Percentiles rank a stretch among this genome's conserved stretches.
These are phyloP conservation scores for Garrulus glandarius DNA, from an alignment of 2,797 vertebrate species.

Conservation along the genomic window DNA sequence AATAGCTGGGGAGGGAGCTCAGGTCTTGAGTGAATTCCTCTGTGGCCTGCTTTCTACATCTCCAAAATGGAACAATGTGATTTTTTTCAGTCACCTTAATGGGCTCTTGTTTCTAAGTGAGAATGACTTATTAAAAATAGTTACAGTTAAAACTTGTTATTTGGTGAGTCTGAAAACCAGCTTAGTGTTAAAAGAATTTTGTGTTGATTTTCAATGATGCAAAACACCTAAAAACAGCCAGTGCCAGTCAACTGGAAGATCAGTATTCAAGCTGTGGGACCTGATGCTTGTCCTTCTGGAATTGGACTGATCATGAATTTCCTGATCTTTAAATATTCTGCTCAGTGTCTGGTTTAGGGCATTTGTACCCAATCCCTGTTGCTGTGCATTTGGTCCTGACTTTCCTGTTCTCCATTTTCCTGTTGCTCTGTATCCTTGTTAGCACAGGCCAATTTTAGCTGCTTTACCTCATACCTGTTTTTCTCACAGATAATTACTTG, in stretches of 20 bases:
- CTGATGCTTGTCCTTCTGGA: slow-evolving; percentile 47
- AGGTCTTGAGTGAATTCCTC: neutral
- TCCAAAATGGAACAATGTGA: neutral
- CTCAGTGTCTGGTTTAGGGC: neutral
- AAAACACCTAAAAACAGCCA: neutral
- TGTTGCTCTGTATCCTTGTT: neutral
- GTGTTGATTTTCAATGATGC: neutral
- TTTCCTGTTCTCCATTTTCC: neutral
- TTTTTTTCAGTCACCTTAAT: neutral
- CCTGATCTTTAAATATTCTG: slow-evolving; percentile 9
- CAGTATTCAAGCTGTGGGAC: slow-evolving; percentile 35
- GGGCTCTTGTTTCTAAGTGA: neutral
- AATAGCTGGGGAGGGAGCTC: neutral
- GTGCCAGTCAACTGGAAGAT: neutral
- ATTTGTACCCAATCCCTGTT: neutral
- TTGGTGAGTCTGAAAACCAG: neutral
- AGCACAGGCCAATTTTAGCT: slow-evolving; percentile 13
- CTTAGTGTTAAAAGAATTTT: neutral
- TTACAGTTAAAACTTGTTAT: neutral
- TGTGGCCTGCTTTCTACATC: neutral
- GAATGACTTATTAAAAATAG: neutral
- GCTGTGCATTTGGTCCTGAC: neutral
- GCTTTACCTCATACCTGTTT: neutral
- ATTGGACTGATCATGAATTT: neutral
- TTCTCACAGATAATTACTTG: neutral